A percentile compares a stretch with the other conserved stretches of the same genome.
Evolutionary conservation across 2,888 invertebrate genomes (phyloP).

Genomic region (Lasiommata megera): DNA sequence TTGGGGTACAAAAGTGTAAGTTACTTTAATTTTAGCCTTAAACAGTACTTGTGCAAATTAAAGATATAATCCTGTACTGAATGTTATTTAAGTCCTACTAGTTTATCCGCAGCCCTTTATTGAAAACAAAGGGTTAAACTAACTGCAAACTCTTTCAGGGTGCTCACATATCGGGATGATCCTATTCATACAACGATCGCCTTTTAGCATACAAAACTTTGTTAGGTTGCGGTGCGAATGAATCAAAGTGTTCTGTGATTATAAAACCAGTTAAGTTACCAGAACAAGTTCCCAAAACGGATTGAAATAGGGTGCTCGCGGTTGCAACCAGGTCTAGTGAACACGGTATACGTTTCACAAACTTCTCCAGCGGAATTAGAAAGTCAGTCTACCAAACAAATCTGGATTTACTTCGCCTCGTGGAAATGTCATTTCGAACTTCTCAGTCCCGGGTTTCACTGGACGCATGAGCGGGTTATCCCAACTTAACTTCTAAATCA

Average conservation of each 20-base stretch:
- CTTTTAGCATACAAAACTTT: conserved; percentile 70
- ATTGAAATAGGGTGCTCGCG: conserved; percentile 74
- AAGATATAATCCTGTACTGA: neutral
- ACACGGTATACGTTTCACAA: conserved; percentile 79
- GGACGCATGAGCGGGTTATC: conserved; percentile 37
- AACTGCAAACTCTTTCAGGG: conserved; percentile 18
- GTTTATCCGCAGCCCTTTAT: neutral
- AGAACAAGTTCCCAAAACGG: conserved; percentile 67
- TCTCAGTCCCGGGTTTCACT: conserved; percentile 35
- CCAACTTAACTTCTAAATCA: conserved; percentile 31
- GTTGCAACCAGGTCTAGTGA: conserved; percentile 69
- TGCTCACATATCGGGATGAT: conserved; percentile 51
- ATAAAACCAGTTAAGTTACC: conserved; percentile 52
- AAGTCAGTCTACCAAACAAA: conserved; percentile 73
- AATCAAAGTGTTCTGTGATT: conserved; percentile 75
- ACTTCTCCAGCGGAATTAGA: conserved; percentile 74
- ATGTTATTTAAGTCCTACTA: neutral
- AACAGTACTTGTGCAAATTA: too few species aligned
- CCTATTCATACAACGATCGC: conserved; percentile 62
- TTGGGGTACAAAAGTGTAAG: too few species aligned
- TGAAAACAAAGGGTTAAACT: conserved; percentile 10
- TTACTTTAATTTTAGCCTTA: too few species aligned
- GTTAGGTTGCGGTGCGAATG: conserved; percentile 70
- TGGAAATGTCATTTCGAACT: conserved; percentile 73
- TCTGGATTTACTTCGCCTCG: conserved; percentile 69